Evolutionary conservation across 1,140 invertebrate genomes (phyloP).

Genomic region (Campoletis sonorensis): DNA sequence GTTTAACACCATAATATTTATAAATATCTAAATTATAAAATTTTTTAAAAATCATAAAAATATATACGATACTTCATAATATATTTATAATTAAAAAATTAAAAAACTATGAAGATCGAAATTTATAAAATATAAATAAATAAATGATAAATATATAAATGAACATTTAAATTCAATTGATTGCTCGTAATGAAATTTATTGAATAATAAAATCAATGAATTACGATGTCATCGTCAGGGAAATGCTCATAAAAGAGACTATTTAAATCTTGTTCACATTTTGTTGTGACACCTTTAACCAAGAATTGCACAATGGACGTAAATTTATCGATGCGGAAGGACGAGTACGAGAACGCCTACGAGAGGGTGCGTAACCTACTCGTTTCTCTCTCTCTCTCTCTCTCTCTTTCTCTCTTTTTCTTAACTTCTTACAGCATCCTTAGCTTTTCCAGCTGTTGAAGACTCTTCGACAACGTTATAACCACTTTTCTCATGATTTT

Average conservation of each 20-base stretch:
- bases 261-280: no score
- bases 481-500: neutral
- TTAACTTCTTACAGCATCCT: constrained; percentile 52
- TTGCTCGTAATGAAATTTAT: no score
- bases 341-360: constrained; percentile 59
- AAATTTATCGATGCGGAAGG: constrained; percentile 64
- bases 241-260: neutral
- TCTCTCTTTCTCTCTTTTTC: constrained; percentile 42
- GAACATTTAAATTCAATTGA: no score
- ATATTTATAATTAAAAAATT: no score
- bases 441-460: constrained; percentile 33
- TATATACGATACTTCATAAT: no score
- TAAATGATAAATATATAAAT: no score
- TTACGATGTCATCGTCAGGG: neutral
- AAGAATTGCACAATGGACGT: neutral
- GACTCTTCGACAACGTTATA: neutral
- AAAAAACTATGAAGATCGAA: no score
- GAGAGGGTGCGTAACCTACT: constrained; percentile 15
- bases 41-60: no score
- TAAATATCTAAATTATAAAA: no score
- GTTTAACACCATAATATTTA: constrained; percentile 50
- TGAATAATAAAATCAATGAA: neutral
- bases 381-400: no score
- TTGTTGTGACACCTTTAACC: no score
- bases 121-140: no score